Evolutionary conservation across 2,888 invertebrate genomes (phyloP), one percentile per base, ranked within the genome.

Genomic region (Malthinus seriepunctatus): DNA sequence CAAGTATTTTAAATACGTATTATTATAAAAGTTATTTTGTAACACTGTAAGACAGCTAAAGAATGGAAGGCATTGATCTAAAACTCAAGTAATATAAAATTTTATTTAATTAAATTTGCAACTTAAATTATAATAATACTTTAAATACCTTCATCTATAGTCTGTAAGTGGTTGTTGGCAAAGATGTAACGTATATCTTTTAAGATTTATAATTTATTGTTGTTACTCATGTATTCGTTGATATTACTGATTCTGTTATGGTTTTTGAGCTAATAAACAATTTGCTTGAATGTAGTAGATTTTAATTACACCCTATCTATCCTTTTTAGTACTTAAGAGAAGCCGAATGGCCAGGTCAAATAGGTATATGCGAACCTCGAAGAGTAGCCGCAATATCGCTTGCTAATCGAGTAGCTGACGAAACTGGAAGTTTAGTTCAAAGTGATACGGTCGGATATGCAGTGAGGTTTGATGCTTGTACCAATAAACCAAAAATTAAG

Each of bases 361-460:
- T 98, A 49, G 95, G 91, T 44, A 86, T 99, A 60, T 95, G 97
- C 1, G 94, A 98, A 76, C 97, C 98, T 0, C 82, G 97, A 8
- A 84, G 97, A 54, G 89, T 96, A 0, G 95, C 96, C 0, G 95
- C 94, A 0, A 88, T 95, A 46, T 87, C 95, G 23, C 82, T 97
- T 11, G 96, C 97, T 0, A 84, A 85, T 61, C 83, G 97, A 50
- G 95, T 97, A 1, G 91, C 97, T 0, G 91, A 93, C 66, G 97
- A 98, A 80, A 85, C 87, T 42, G 92, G 91, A 0, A 85, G 86
- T 34, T 75, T 86, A 8, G 82, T 96, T 4, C 95, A 96, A 1
- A 81, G 82, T 3, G 81, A 83, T 42, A 81, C 81, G 35, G 91
- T 95, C 1, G 97, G 97, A 0, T 96, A 95, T 76, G 86, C 90